Base-by-base conservation (phyloP, 30 jellyfish, hydroid and myxozoan species). In the Catostylus mosaicus region DNA sequence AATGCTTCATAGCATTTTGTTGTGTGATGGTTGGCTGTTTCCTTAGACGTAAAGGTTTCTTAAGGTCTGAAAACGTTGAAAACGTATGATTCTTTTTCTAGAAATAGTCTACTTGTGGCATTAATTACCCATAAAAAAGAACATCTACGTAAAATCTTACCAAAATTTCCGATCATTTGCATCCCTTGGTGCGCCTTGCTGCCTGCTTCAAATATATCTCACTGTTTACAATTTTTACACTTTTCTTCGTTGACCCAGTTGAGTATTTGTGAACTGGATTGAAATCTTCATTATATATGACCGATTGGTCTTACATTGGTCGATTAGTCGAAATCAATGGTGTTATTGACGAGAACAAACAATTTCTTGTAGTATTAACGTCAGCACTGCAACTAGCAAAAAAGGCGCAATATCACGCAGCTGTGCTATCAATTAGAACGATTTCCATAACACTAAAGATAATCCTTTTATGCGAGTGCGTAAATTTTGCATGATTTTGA, bases 361-460 rank as follows among this genome's bases (percentile, higher is more conserved):
- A 16, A 6, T 27, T 3, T 48, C 24, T n/a, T n/a, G n/a, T 23
- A 48, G 20, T 4, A 27, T 16, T 48, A 48, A 48, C 23, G 63
- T 48, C 11, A 16, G 3, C 20, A 2, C 24, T 48, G 63, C 1
- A 3, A 2, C 63, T 16, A 48, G 27, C 63, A 48, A 48, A n/a
- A 48, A 16, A 48, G 63, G 20, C 1, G 63, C 24, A 9, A 48
- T 2, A 48, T 48, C 24, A 2, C 24, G 63, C 63, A 48, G 63
- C 63, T 48, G 63, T 48, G 63, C 63, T 48, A 48, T 48, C 63
- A 48, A 48, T 48, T 48, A 48, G 63, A 16, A 16, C 63, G 63
- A 48, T 48, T 48, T 48, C 20, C 3, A 48, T 48, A 48, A 48
- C 63, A 16, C 63, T 3, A 27, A 48, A 3, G 20, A 9, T 9